phyloP scores from a whole-genome alignment of 2,888 invertebrate genomes.

The Leptinotarsa haldemani region DNA sequence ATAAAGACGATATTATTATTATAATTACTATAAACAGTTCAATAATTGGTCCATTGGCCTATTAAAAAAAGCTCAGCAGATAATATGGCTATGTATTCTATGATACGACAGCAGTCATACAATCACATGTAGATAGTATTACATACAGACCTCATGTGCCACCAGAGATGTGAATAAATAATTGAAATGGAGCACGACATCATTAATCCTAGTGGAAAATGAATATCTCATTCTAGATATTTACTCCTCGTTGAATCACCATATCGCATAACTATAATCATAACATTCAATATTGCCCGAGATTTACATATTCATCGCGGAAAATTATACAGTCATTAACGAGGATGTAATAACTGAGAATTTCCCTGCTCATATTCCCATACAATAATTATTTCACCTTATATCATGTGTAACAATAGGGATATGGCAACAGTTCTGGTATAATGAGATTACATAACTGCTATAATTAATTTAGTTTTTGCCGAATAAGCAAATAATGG shows the following conservation, averaged over 20 bases:
- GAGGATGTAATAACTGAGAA: conserved; percentile 14
- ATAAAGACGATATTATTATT: too few relatives aligned
- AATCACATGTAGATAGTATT: background rate
- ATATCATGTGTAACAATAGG: conserved; percentile 21
- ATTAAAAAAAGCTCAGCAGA: too few relatives aligned
- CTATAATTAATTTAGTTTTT: conserved; percentile 25
- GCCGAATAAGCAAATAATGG: conserved; percentile 29
- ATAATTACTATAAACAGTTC: too few relatives aligned
- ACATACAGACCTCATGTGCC: background rate
- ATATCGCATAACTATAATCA: conserved; percentile 16
- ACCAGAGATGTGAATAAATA: background rate
- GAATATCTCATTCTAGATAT: conserved; percentile 5
- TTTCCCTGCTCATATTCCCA: conserved; percentile 19
- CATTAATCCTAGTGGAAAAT: background rate
- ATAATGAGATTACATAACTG: conserved; percentile 26
- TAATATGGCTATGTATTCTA: too few relatives aligned
- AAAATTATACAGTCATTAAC: conserved; percentile 20
- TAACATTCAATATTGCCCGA: conserved; percentile 13
- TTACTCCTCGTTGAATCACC: conserved; percentile 3
- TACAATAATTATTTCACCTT: conserved; percentile 28
- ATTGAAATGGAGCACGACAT: background rate
- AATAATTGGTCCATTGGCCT: too few relatives aligned
- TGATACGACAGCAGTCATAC: background rate
- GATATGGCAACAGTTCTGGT: conserved; percentile 4
- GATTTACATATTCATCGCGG: conserved; percentile 17